phyloP scores from a whole-genome alignment of 2,797 vertebrate genomes.

The Mus minutoides region DNA sequence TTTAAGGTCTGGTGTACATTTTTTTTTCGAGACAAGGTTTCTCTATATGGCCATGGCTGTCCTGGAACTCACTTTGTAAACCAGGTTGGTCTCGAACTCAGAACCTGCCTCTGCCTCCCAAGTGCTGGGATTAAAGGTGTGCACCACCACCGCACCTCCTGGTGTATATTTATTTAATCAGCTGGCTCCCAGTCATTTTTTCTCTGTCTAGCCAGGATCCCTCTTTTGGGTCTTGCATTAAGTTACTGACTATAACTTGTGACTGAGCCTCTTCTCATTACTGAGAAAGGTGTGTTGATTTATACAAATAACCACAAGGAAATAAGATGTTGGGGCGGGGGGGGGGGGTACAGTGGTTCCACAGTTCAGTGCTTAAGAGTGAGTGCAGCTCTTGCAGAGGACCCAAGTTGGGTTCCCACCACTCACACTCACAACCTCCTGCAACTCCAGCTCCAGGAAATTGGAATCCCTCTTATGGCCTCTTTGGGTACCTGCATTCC shows the following conservation, averaged over 20 bases:
- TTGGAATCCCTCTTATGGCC: neutral
- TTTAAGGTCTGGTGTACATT: neutral
- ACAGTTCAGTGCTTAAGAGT: neutral
- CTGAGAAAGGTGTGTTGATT: neutral
- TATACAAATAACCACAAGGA: neutral
- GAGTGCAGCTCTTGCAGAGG: neutral
- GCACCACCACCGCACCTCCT: no score
- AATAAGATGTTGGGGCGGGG: neutral
- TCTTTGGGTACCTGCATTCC: neutral
- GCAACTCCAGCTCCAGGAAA: neutral
- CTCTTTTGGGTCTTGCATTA: neutral
- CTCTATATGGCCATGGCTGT: no score
- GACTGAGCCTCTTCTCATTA: neutral
- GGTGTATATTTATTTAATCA: no score
- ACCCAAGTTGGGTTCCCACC: neutral
- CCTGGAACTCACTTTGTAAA: no score
- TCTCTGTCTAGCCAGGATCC: rapidly evolving
- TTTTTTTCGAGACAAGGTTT: no score
- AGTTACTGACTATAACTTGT: neutral
- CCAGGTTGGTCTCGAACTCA: no score
- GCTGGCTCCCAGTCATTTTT: neutral
- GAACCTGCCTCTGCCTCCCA: no score
- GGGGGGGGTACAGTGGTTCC: no score
- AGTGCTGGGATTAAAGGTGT: no score
- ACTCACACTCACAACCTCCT: neutral